Conservation (phyloP, 92 coral and sea anemone genomes). For the Zoanthus gigantus region DNA sequence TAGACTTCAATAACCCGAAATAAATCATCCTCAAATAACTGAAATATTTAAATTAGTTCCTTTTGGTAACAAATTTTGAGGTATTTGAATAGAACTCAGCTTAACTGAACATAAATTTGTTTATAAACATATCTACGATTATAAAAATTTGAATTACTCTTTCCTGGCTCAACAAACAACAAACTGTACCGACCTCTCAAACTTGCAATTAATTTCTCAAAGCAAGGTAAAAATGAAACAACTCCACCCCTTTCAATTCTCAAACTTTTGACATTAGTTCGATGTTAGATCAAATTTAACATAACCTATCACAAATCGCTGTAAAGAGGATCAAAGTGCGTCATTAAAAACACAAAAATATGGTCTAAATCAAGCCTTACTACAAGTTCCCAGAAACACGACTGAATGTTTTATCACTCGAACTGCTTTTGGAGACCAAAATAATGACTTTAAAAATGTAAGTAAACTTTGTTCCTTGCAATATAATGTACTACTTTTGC, state of each 20-base stretch:
- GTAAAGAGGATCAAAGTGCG: not conserved
- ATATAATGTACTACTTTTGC: not conserved
- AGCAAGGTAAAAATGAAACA: not conserved
- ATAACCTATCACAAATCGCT: not conserved
- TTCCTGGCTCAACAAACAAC: not conserved
- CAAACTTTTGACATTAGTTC: not conserved
- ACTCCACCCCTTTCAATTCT: slow-evolving; percentile 35
- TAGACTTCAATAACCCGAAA: too few species aligned
- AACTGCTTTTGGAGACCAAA: not conserved
- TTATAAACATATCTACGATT: too few species aligned
- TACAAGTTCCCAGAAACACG: not conserved
- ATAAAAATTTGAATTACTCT: too few species aligned
- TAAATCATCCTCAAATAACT: too few species aligned
- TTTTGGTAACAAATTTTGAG: too few species aligned
- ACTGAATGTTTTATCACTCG: not conserved
- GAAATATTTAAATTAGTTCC: too few species aligned
- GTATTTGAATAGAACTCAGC: too few species aligned
- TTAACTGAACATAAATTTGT: too few species aligned
- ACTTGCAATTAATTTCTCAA: slow-evolving; percentile 3
- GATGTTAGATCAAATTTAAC: not conserved
- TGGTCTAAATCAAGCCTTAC: not conserved
- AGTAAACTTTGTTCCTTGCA: not conserved
- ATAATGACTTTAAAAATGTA: not conserved
- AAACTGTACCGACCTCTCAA: not conserved
- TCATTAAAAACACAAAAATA: not conserved